Percentiles rank a stretch among this genome's conserved stretches.
phyloP scores from a whole-genome alignment of 1,140 invertebrate genomes.

The Phthorimaea operculella region DNA sequence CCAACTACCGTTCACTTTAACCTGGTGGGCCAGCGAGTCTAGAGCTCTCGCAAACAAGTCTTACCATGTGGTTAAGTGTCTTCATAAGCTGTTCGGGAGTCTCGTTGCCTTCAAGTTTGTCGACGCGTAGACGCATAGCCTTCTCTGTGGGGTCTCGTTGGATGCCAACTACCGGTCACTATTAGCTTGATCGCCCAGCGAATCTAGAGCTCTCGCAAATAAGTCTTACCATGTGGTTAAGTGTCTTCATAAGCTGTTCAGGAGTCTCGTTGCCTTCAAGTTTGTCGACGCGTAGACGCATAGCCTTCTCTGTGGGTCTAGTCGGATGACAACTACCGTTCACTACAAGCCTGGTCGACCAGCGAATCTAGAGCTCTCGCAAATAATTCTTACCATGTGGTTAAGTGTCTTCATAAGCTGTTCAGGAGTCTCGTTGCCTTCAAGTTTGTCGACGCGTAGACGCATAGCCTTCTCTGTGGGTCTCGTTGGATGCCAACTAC shows the following conservation, averaged over 20 bases:
- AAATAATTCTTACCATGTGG: slow-evolving; percentile 15
- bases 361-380: no score
- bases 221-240: slow-evolving; percentile 16
- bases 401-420: slow-evolving; percentile 5
- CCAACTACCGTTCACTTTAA: no score
- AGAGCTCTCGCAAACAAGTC: no score
- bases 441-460: slow-evolving; percentile 25
- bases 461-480: slow-evolving; percentile 20
- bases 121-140: slow-evolving; percentile 26
- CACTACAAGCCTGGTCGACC: no score
- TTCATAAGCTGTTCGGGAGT: not conserved
- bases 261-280: slow-evolving; percentile 16
- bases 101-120: slow-evolving; percentile 18
- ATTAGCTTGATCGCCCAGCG: no score
- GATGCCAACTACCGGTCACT: no score
- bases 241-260: not conserved
- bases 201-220: no score
- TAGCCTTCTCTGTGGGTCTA: slow-evolving; percentile 18
- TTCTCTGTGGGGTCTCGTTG: slow-evolving; percentile 17
- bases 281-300: slow-evolving; percentile 25
- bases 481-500: slow-evolving; percentile 1
- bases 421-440: slow-evolving; percentile 4
- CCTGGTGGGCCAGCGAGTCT: no score
- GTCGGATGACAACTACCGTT: no score
- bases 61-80: slow-evolving; percentile 14